Base-by-base conservation (phyloP, 1,140 invertebrate species). In the Pseudomyrmex sp. region DNA sequence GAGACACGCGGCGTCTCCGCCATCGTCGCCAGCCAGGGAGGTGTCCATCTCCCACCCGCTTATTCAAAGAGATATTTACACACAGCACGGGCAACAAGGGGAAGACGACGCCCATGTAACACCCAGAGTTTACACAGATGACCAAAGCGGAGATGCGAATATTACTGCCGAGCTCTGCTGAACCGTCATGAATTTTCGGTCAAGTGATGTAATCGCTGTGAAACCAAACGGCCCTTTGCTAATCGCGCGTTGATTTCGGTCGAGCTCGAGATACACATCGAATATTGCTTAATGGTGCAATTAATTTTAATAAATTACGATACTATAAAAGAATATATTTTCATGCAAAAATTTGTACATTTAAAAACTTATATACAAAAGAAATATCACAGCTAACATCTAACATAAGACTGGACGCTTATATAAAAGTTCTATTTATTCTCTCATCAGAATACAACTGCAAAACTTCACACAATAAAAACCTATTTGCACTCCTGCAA, bases 31-130 rank as follows among this genome's bases (percentile, higher is more conserved):
- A 84, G 84, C 85, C 86, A 85, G 90, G 72, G 85, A 90, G 77
- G 87, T 85, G 90, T 91, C 85, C 88, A 87, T 62, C 80, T 86
- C 82, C 85, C 80, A 86, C 82, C 15, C 73, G 26, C 48, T 74
- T 3, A 63, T 80, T 61, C 69, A 58, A 44, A 61, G 62, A 63
- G 58, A 35, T 86, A 75, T 83, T 79, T 83, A 79, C 87, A 80
- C 56, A 23, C 70, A 10, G 12, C 3, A 46, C 23, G n/a, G 48
- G 23, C n/a, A 54, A 48, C 9, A n/a, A 80, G 62, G n/a, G 61
- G 18, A 65, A 74, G 79, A 75, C 50, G 15, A 59, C 35, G 46
- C 23, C 48, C 48, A 23, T 63, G n/a, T 56, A 56, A 61, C 48
- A n/a, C 2, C 48, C 9, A 52, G 46, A 35, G 2, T 74, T 74